phyloP scores from a whole-genome alignment of 53 echinoderm and acorn worm species.

The Zoroaster sp. region DNA sequence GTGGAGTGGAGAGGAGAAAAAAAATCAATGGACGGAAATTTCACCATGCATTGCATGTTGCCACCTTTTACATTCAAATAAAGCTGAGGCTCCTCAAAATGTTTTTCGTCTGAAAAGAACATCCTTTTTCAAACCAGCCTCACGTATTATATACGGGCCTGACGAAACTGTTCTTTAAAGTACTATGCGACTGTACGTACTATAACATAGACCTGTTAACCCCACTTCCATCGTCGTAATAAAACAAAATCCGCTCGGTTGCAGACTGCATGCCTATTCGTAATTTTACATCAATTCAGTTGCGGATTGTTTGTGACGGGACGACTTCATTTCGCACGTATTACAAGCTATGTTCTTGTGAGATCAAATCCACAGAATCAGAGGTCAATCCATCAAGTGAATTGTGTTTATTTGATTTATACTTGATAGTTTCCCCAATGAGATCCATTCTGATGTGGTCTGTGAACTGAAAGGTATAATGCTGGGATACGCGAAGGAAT shows the following conservation, averaged over 20 bases:
- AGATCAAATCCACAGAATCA: slow-evolving; percentile 6
- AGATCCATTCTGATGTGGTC: background rate
- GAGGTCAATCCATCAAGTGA: background rate
- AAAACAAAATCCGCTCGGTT: background rate
- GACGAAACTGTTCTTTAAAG: no score
- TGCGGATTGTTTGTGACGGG: background rate
- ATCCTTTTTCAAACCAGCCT: background rate
- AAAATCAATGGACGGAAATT: background rate
- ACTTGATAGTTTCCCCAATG: background rate
- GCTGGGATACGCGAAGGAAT: background rate
- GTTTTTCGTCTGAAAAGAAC: background rate
- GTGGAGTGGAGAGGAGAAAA: background rate
- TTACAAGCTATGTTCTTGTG: background rate
- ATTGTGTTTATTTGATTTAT: slow-evolving; percentile 36
- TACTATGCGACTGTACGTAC: no score
- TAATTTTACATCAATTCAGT: background rate
- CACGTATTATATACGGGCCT: background rate
- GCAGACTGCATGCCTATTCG: background rate
- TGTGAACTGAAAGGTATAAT: background rate
- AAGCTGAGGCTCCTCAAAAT: background rate
- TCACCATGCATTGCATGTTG: background rate
- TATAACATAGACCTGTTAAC: no score
- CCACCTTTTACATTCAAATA: background rate
- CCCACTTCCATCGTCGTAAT: background rate
- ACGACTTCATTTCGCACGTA: background rate